Percentiles rank a stretch among this genome's conserved stretches.
Evolutionary conservation across 1,140 invertebrate species (phyloP).

Genomic region (Lycorma delicatula): DNA sequence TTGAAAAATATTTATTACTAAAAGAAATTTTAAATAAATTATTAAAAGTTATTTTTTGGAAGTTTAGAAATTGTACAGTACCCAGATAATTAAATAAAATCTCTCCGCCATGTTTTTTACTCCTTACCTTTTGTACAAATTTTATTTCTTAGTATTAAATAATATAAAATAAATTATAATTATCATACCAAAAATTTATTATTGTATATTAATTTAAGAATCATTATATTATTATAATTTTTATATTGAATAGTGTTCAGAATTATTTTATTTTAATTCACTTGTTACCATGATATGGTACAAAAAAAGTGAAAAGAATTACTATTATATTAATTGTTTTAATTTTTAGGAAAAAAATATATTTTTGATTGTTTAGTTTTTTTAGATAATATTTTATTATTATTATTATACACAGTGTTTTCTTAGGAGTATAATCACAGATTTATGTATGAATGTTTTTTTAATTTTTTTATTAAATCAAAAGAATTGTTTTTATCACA

Average conservation of each 20-base stretch:
- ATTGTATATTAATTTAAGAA: slow-evolving; percentile 4
- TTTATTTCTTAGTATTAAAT: background rate
- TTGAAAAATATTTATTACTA: background rate
- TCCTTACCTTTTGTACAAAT: slow-evolving; percentile 5
- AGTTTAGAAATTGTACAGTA: slow-evolving; percentile 5
- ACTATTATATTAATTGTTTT: slow-evolving; percentile 21
- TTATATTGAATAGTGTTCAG: slow-evolving; percentile 17
- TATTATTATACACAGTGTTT: slow-evolving; percentile 24
- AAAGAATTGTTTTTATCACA: too few species aligned
- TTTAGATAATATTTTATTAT: slow-evolving; percentile 8
- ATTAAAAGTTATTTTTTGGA: slow-evolving; percentile 6
- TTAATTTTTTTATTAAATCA: too few species aligned
- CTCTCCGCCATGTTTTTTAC: slow-evolving; percentile 1
- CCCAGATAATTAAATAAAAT: slow-evolving; percentile 4
- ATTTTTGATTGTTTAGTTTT: background rate
- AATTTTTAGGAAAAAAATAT: slow-evolving; percentile 3
- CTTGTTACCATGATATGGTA: slow-evolving; percentile 25
- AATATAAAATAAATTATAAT: too few species aligned
- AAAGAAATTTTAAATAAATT: too few species aligned
- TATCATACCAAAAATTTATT: too few species aligned
- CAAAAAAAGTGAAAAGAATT: slow-evolving; percentile 9
- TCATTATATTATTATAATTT: slow-evolving; percentile 5
- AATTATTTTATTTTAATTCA: slow-evolving; percentile 26
- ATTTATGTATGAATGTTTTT: too few species aligned
- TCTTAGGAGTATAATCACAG: slow-evolving; percentile 21